Evolutionary conservation across 2,113 vertebrate genomes (phyloP).

Genomic region (Holacanthus passer): DNA sequence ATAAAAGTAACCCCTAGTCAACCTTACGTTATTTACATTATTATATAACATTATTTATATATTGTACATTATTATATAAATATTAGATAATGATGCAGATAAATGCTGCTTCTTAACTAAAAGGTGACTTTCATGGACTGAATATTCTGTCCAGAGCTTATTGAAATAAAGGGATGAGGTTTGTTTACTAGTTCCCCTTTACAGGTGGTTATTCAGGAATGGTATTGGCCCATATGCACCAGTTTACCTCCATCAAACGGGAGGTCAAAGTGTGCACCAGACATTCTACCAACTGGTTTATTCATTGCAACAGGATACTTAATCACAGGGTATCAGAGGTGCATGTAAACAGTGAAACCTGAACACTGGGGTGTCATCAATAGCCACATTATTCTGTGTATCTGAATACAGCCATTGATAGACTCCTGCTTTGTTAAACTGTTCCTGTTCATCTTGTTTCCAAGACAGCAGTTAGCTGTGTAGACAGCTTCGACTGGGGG

Average conservation of each 20-base stretch:
- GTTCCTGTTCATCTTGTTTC: conserved; percentile 61
- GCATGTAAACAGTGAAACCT: conserved; percentile 68
- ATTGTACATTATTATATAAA: neutral
- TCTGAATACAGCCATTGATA: conserved; percentile 70
- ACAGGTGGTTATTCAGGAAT: neutral
- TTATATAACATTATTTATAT: neutral
- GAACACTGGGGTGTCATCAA: conserved; percentile 58
- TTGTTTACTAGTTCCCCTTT: neutral
- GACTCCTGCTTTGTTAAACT: conserved; percentile 65
- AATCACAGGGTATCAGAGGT: conserved; percentile 60
- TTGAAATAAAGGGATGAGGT: conserved; percentile 5
- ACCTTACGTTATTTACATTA: neutral
- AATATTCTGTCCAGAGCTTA: neutral
- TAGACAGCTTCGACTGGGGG: conserved; percentile 11
- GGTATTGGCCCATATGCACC: neutral
- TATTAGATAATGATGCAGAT: neutral
- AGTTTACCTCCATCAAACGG: neutral
- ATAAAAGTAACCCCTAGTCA: neutral
- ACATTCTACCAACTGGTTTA: conserved; percentile 46
- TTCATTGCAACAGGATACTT: conserved; percentile 64
- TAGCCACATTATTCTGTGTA: conserved; percentile 62
- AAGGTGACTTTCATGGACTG: neutral
- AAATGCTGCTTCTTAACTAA: neutral
- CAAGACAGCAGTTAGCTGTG: conserved; percentile 43
- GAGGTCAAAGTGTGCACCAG: neutral